Conservation (phyloP, 2,113 vertebrate genomes). For the Cyanocitta stelleri region DNA sequence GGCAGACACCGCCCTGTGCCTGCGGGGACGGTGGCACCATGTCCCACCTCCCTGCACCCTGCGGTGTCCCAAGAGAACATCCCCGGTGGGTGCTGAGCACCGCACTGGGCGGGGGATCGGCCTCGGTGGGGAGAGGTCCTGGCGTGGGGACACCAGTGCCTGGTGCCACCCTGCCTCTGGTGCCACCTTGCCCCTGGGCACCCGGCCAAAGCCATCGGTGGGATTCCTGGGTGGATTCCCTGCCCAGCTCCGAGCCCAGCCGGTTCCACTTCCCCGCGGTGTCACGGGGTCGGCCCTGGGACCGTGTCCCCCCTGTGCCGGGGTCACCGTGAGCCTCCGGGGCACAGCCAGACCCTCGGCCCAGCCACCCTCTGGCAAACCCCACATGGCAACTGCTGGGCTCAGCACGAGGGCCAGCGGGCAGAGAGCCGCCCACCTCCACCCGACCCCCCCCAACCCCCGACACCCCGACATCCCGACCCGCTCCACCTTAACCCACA, state of each 20-base stretch:
- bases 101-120: fast-evolving
- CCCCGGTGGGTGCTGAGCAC: background rate
- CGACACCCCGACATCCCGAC: background rate
- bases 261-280: fast-evolving
- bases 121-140: background rate
- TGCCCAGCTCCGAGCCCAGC: background rate
- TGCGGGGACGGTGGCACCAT: fast-evolving
- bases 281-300: fast-evolving
- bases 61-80: background rate
- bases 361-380: background rate
- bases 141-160: background rate
- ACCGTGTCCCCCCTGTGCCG: fast-evolving
- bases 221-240: background rate
- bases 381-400: background rate
- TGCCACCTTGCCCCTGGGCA: background rate
- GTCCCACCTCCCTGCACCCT: background rate
- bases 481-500: background rate
- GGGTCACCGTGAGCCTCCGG: background rate
- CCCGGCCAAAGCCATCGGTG: too few species aligned
- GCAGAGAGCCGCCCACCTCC: background rate
- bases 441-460: background rate
- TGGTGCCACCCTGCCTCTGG: background rate
- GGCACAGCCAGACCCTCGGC: background rate
- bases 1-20: background rate
- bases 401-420: background rate